phyloP scores from a whole-genome alignment of 2,888 invertebrate genomes.

The Ophioninae sp. region DNA sequence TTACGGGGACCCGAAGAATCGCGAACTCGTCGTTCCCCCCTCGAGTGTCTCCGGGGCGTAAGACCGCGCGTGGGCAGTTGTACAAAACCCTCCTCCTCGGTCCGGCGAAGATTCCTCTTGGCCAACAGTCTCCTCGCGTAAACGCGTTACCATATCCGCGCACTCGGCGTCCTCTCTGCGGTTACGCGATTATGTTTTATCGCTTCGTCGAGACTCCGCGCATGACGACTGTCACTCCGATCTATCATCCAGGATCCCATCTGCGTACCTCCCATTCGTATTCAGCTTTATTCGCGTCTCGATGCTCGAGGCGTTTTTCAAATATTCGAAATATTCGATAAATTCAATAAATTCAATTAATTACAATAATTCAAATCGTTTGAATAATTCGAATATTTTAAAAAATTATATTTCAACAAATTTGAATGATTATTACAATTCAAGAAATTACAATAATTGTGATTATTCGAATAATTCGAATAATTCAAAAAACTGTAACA shows the following conservation, averaged over 20 bases:
- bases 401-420: too few species aligned
- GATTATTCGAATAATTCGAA: too few species aligned
- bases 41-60: constrained; percentile 26
- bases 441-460: too few species aligned
- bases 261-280: background rate
- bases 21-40: constrained; percentile 50
- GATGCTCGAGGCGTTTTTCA: too few species aligned
- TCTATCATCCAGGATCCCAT: background rate
- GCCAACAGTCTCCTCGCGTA: constrained; percentile 35
- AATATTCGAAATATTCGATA: too few species aligned
- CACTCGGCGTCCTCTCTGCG: constrained; percentile 40
- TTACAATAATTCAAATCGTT: too few species aligned
- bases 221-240: background rate
- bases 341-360: too few species aligned
- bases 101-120: constrained; percentile 42
- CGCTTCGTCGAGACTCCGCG: constrained; percentile 14
- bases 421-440: too few species aligned
- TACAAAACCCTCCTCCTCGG: constrained; percentile 16
- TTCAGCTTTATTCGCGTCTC: background rate
- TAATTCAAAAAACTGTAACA: too few species aligned
- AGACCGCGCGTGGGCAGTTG: constrained; percentile 53
- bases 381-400: too few species aligned
- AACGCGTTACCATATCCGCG: constrained; percentile 48
- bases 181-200: constrained; percentile 38
- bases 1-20: constrained; percentile 28